Evolutionary conservation across 1,140 invertebrate genomes (phyloP), one percentile per base, ranked within the genome.

Genomic region (Fopius arisanus): DNA sequence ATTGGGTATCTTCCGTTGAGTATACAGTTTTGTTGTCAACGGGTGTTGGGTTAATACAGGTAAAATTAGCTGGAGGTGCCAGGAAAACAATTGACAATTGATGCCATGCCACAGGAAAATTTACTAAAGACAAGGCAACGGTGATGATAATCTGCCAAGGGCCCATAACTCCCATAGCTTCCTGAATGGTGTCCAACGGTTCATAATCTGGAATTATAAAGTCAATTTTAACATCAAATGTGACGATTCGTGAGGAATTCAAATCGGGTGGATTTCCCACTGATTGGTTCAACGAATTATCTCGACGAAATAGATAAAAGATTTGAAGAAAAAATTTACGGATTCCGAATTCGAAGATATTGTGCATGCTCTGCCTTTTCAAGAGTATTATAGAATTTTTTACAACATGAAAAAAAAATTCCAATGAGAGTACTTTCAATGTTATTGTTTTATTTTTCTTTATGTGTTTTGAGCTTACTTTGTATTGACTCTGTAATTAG

Each of bases 31-130:
- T 72, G 28, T 82, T 84, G 0, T 76, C 76, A 0, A 28, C 10
- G 6, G 82, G 74, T 2, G 63, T 23, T 5, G 87, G 87, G 6
- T 77, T 78, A 5, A 79, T 72, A 73, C 92, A 93, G 66, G 86
- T 88, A 76, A 91, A 93, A 77, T 90, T 88, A 1, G 89, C 89
- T 10, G 88, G 88, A 0, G 92, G 92, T 51, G 92, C 89, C 43
- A 93, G 83, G 80, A 94, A 93, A 7, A 91, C 88, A 5, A 93
- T 92, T 3, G 91, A 92, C 9, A 91, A 82, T 71, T 93, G 88
- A 79, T 93, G 91, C 89, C 92, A 93, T 28, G 92, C 91, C 0
- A 92, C 90, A 0, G 92, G 92, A 75, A 92, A 90, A 69, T 92
- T 91, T 1, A 91, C 87, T 0, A 94, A 78, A 1, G 91, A 91